Conservation (phyloP, 1,140 invertebrate genomes). For the Stenopsyche tienmushanensis region DNA sequence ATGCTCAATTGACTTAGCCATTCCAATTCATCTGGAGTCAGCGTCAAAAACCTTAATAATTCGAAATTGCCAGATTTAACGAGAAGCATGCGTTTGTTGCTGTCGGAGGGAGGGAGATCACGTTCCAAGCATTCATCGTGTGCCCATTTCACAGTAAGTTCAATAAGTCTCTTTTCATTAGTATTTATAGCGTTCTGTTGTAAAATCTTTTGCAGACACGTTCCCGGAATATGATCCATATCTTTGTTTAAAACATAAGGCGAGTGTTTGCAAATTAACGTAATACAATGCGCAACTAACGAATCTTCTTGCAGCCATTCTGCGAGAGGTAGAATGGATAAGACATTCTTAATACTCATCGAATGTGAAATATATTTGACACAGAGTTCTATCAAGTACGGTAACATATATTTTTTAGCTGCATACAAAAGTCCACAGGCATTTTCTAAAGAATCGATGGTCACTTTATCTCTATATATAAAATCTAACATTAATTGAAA, state of each 20-base stretch:
- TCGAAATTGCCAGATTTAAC: constrained; percentile 48
- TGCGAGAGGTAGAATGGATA: constrained; percentile 57
- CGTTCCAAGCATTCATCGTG: constrained; percentile 51
- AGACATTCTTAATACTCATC: constrained; percentile 56
- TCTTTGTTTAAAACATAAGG: constrained; percentile 51
- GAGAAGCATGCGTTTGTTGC: constrained; percentile 50
- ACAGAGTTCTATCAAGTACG: constrained; percentile 54
- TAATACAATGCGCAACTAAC: constrained; percentile 50
- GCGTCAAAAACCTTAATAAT: constrained; percentile 47
- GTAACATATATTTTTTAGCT: constrained; percentile 59
- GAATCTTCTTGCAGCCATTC: constrained; percentile 55
- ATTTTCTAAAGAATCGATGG: constrained; percentile 53
- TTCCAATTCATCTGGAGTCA: constrained; percentile 46
- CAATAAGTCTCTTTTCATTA: constrained; percentile 53
- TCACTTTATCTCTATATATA: constrained; percentile 58
- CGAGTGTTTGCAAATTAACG: constrained; percentile 54
- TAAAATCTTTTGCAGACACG: constrained; percentile 52
- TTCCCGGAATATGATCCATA: constrained; percentile 51
- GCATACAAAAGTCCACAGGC: constrained; percentile 59
- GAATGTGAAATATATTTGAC: constrained; percentile 53
- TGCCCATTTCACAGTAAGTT: constrained; percentile 55
- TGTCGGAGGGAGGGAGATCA: constrained; percentile 44
- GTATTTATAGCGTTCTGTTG: constrained; percentile 52
- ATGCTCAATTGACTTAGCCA: constrained; percentile 33
- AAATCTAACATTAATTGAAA: constrained; percentile 59